phyloP scores from a whole-genome alignment of 2,113 vertebrate species.

The Anas platyrhynchos region DNA sequence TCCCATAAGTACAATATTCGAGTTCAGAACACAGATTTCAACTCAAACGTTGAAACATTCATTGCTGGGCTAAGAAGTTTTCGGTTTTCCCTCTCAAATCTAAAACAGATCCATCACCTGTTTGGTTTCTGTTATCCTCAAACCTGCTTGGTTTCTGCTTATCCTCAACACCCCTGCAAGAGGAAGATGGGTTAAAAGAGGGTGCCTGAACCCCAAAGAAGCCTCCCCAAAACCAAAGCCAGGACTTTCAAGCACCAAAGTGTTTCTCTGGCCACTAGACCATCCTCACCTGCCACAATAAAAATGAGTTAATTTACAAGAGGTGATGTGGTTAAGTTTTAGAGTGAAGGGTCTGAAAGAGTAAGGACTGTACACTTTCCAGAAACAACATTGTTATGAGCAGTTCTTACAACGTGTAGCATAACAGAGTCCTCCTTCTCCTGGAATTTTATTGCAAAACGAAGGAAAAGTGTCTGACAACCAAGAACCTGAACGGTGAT shows the following conservation, averaged over 20 bases:
- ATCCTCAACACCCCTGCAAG: neutral
- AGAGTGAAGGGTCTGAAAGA: neutral
- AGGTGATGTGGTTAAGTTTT: neutral
- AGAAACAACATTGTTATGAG: neutral
- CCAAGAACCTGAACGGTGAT: rapidly evolving
- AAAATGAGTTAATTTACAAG: neutral
- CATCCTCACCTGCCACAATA: neutral
- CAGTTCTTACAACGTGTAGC: neutral
- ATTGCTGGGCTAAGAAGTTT: neutral
- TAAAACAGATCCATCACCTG: neutral
- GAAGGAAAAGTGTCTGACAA: neutral
- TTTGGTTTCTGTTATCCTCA: neutral
- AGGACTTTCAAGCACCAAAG: neutral
- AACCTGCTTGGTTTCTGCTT: too few species aligned
- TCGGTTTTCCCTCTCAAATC: neutral
- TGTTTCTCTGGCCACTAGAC: neutral
- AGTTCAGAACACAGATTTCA: neutral
- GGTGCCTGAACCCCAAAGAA: neutral
- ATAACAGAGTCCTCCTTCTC: neutral
- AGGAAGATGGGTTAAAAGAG: neutral
- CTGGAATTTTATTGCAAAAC: neutral
- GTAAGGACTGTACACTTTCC: neutral
- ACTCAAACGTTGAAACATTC: neutral
- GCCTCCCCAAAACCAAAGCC: neutral
- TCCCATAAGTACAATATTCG: neutral